Conservation (phyloP, 2,797 vertebrate species). For the Falco berigora region DNA sequence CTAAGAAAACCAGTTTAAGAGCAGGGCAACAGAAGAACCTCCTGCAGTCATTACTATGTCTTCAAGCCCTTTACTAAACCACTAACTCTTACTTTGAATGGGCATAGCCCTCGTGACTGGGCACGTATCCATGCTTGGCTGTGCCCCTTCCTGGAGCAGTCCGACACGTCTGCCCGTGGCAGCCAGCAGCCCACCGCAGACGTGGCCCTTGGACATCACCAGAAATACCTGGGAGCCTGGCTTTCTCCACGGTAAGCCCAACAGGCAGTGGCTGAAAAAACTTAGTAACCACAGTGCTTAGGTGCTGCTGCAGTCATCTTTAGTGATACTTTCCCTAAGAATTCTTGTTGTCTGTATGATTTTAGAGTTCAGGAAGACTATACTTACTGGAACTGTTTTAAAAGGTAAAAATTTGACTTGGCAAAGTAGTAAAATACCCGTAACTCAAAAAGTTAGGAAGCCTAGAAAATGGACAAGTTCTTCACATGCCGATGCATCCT, state of each 20-base stretch:
- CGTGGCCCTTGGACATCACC: background rate
- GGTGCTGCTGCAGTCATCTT: background rate
- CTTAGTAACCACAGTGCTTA: rapidly evolving
- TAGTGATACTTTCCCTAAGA: background rate
- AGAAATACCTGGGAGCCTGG: background rate
- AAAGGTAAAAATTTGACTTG: background rate
- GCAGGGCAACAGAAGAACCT: background rate
- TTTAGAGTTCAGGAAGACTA: background rate
- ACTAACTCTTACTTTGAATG: background rate
- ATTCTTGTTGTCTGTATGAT: background rate
- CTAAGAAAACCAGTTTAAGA: background rate
- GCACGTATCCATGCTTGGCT: rapidly evolving
- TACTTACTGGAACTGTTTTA: background rate
- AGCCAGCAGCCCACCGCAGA: background rate
- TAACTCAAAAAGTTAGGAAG: background rate
- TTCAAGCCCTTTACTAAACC: background rate
- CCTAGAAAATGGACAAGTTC: background rate
- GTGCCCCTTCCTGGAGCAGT: background rate
- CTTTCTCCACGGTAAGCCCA: background rate
- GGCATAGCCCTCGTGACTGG: background rate
- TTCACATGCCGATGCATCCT: background rate
- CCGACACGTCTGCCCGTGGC: background rate
- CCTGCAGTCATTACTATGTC: background rate
- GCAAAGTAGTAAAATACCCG: background rate
- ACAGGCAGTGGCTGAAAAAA: background rate